Conservation (phyloP, 2,797 vertebrate species). For the Oreochromis grahami region DNA sequence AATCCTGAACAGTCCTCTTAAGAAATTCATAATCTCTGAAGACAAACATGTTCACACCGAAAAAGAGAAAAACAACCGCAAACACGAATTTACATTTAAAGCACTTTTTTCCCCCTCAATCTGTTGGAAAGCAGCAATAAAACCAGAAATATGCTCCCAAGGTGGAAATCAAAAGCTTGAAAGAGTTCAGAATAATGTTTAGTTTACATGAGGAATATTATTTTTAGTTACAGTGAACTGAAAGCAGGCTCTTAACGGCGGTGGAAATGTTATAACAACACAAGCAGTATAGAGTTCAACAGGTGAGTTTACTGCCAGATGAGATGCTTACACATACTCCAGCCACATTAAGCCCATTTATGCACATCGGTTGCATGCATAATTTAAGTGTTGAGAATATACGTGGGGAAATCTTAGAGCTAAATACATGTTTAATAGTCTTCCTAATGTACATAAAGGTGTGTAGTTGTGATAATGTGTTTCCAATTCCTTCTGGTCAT, state of each 20-base stretch:
- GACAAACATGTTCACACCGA: conserved; percentile 19
- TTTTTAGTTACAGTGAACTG: background rate
- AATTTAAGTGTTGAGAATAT: background rate
- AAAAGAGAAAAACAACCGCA: conserved; percentile 24
- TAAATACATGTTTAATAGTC: background rate
- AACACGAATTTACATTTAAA: conserved; percentile 38
- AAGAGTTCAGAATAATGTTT: background rate
- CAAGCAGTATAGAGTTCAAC: background rate
- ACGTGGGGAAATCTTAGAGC: background rate
- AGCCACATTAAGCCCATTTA: background rate
- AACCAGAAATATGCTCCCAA: conserved; percentile 31
- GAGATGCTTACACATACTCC: background rate
- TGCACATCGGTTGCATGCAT: background rate
- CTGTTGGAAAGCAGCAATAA: conserved; percentile 35
- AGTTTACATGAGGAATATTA: background rate
- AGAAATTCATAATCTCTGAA: conserved; percentile 2
- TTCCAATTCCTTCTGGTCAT: background rate
- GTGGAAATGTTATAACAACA: conserved; percentile 18
- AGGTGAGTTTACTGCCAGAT: background rate
- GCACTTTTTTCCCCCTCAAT: conserved; percentile 34
- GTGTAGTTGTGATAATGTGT: background rate
- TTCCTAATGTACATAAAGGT: background rate
- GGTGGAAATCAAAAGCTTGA: conserved; percentile 31
- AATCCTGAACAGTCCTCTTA: conserved; percentile 21
- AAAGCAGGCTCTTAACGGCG: background rate